A percentile compares a stretch with the other conserved stretches of the same genome.
These are phyloP conservation scores for Bruchidius siliquastri DNA, from an alignment of 2,888 invertebrate genomes.

Conservation along the genomic window DNA sequence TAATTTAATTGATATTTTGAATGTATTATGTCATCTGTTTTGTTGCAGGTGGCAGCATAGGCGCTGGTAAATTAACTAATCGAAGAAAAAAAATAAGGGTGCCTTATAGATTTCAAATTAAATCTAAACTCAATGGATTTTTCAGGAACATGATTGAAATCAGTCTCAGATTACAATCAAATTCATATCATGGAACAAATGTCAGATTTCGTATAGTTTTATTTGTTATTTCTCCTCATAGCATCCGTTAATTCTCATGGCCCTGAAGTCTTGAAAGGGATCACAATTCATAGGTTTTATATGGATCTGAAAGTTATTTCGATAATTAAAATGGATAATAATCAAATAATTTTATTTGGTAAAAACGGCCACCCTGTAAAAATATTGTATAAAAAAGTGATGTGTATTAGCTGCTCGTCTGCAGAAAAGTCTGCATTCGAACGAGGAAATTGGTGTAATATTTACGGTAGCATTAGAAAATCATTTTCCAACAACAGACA, in stretches of 20 bases:
- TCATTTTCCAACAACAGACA: background rate
- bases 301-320: background rate
- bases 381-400: background rate
- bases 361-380: background rate
- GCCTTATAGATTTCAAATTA: too few relatives aligned
- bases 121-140: too few relatives aligned
- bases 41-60: background rate
- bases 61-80: background rate
- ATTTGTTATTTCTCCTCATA: background rate
- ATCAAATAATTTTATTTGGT: background rate
- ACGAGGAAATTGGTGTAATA: background rate
- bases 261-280: background rate
- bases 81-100: background rate
- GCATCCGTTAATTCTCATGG: background rate
- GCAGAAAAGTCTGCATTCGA: background rate
- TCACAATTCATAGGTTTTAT: background rate
- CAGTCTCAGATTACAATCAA: background rate
- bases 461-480: background rate
- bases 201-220: background rate
- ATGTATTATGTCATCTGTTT: background rate
- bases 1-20: too few relatives aligned
- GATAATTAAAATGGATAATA: background rate
- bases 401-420: background rate
- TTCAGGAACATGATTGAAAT: background rate
- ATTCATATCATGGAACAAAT: background rate